These are phyloP conservation scores for Actinemys pallida DNA, from an alignment of 2,113 vertebrate genomes.

Conservation along the genomic window DNA sequence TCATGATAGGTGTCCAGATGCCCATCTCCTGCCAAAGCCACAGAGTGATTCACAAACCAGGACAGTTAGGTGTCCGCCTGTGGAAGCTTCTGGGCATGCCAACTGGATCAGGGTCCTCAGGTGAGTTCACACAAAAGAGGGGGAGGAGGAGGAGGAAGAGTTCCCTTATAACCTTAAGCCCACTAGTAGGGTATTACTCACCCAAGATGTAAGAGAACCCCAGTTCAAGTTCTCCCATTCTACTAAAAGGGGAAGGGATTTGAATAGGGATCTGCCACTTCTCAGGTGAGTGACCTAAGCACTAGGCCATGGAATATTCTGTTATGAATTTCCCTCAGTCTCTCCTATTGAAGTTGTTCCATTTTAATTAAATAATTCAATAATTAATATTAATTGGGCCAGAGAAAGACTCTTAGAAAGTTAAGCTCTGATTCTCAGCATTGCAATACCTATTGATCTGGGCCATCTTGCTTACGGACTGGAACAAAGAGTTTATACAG, in stretches of 20 bases:
- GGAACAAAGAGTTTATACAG: too few relatives aligned
- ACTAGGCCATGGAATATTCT: background rate
- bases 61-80: too few relatives aligned
- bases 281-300: background rate
- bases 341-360: too few relatives aligned
- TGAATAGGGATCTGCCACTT: background rate
- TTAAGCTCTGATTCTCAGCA: background rate
- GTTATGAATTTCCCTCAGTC: background rate
- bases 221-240: background rate
- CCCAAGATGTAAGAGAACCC: background rate
- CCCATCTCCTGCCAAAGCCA: too few relatives aligned
- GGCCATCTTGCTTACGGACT: too few relatives aligned
- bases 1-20: background rate
- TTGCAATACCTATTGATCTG: background rate
- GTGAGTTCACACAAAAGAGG: background rate
- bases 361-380: background rate
- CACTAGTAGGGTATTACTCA: background rate
- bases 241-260: background rate
- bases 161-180: background rate
- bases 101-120: background rate
- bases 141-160: background rate
- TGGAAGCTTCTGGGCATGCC: background rate
- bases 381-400: background rate
- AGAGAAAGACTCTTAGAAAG: background rate
- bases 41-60: too few relatives aligned